Percentiles rank a stretch among this genome's conserved stretches.
Conservation (phyloP, 2,113 vertebrate genomes). For the Rattus rattus region DNA sequence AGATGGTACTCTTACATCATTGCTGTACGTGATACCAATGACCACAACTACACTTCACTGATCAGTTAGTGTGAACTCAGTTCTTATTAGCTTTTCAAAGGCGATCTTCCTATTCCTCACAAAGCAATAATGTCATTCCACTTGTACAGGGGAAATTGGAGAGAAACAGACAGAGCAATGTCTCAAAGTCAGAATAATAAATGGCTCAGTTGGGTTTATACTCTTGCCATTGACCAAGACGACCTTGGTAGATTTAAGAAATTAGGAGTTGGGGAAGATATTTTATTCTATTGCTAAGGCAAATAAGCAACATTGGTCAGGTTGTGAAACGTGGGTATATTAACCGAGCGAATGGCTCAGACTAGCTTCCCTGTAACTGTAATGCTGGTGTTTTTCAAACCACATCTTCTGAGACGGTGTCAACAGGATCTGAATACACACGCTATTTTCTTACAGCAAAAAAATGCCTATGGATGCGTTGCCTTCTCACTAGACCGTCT, state of each 20-base stretch:
- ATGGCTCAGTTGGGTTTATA: neutral
- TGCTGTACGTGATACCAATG: neutral
- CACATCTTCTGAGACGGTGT: neutral
- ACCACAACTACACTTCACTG: neutral
- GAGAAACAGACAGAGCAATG: neutral
- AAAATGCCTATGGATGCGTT: neutral
- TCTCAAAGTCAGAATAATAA: neutral
- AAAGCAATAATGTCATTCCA: neutral
- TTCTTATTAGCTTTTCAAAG: neutral
- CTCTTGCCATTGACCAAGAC: neutral
- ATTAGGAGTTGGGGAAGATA: neutral
- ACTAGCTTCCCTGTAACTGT: neutral
- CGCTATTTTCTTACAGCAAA: neutral
- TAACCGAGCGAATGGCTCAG: neutral
- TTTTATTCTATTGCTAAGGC: neutral
- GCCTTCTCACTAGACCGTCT: neutral
- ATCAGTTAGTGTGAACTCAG: neutral
- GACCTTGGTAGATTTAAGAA: neutral
- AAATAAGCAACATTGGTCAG: neutral
- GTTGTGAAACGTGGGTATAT: slow-evolving; percentile 22
- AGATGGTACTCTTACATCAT: neutral
- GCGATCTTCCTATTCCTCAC: neutral
- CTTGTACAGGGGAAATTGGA: slow-evolving; percentile 33
- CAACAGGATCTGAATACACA: neutral
- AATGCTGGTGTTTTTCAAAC: neutral